Evolutionary conservation across 2,797 vertebrate species (phyloP), one percentile per base, ranked within the genome.

Genomic region (Jordanella pulchra): DNA sequence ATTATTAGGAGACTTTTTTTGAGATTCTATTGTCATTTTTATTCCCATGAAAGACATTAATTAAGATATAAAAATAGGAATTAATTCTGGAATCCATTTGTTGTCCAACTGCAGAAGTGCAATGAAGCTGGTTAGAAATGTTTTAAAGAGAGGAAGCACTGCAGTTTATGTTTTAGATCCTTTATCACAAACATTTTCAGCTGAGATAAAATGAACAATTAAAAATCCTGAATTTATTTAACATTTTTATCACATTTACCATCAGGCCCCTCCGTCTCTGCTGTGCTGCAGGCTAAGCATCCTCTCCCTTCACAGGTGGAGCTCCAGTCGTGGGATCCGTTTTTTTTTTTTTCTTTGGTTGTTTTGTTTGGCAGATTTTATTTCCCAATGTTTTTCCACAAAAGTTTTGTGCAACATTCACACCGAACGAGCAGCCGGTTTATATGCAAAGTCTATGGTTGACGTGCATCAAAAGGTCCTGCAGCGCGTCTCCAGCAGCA

Each of bases 281-380:
- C 68, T 69, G 67, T 56, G 66, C 66, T 69, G 39, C 51, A 44
- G 51, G 30, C 56, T 60, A 23, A 35, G 56, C 28, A 7, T 2
- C 44, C 17, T 0, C 47, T 35, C 13, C 28, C 7, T 11, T n/a
- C 42, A 47, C 12, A 30, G 7, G 35, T 15, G 18, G 17, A 39
- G 23, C 32, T 61, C 4, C 30, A 61, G 21, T 51, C 10, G 30
- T 23, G 17, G 32, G 30, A 21, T 9, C 7, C 6, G 44, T 64
- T 45, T 47, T 15, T 27, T 28, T 45, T 45, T 23, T 63, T 12
- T 39, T 39, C 6, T 39, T 39, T n/a, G n/a, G n/a, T n/a, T n/a
- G 30, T 11, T 48, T 50, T 50, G 7, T 23, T 21, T 50, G 21
- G 21, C 18, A 48, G 47, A 48, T 17, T 48, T 48, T 48, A 18